Base-by-base conservation (phyloP, 2,113 vertebrate species). In the Rhabdomys dilectus region DNA sequence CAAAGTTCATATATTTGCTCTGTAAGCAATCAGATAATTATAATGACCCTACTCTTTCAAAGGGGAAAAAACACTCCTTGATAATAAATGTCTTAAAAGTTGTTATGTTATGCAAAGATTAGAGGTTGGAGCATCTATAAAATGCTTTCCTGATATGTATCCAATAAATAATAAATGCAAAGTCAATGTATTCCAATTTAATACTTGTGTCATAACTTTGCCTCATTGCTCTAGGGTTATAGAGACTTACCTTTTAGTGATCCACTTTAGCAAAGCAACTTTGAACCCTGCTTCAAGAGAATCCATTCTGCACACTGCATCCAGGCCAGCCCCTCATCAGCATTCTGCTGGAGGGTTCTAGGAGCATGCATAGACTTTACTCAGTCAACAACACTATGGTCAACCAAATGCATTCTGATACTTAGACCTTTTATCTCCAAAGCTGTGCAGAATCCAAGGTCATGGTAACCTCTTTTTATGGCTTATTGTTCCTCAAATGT, bases 381-480 rank as follows among this genome's bases (percentile, higher is more conserved):
- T 97, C 97, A 97, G 97, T 97, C 97, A 97, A 97, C 97, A 97
- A 96, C 94, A 88, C 92, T 95, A 84, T 1, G 3, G 92, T 93
- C 94, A 78, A 96, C 82, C 88, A 95, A 97, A 96, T 93, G 89
- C 92, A 94, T 94, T 96, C 86, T 70, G 94, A 96, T 96, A 88
- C 92, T 93, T 75, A 95, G 96, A 97, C 86, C 97, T 97, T 97
- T 98, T 97, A 98, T 97, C 96, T 98, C 94, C 94, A 97, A 96
- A 97, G 97, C 97, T 91, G 89, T 95, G 73, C 8, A 56, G 92
- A 97, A 96, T 96, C 91, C 95, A 97, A 97, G 96, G 97, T 97
- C 97, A 97, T 1, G 0, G 51, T 51, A 94, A 96, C 92, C 76
- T 97, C 88, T 89, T 73, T 96, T 96, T 89, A 95, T 92, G 92